Percentiles rank a stretch among this genome's conserved stretches.
Conservation (phyloP, 2,797 vertebrate species). For the Phalloptychus januarius region DNA sequence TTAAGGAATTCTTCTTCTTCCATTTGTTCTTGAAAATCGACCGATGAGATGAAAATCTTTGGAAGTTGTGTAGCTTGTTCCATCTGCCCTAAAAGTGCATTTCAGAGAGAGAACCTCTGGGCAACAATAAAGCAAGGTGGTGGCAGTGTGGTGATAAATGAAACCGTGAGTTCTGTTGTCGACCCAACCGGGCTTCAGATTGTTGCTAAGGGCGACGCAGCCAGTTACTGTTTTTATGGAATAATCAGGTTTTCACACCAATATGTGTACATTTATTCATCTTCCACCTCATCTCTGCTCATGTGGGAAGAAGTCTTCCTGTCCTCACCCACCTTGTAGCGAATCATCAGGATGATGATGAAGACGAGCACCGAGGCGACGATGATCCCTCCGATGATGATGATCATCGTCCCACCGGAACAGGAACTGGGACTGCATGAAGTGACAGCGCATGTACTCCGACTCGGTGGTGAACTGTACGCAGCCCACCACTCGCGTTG, state of each 20-base stretch:
- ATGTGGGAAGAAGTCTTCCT: background rate
- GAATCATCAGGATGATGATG: slow-evolving; percentile 99
- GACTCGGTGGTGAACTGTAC: slow-evolving; percentile 96
- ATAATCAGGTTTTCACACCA: background rate
- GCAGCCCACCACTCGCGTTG: slow-evolving; percentile 95
- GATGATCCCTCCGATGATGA: slow-evolving; percentile 98
- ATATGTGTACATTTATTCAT: background rate
- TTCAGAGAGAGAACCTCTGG: too few species aligned
- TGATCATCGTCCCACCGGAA: slow-evolving; percentile 99
- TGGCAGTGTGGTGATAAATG: too few species aligned
- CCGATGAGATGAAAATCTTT: too few species aligned
- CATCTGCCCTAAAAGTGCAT: too few species aligned
- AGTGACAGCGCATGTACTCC: slow-evolving; percentile 96
- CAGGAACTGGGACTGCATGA: slow-evolving; percentile 99
- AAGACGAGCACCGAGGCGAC: slow-evolving; percentile 97
- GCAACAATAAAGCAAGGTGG: too few species aligned
- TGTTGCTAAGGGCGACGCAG: too few species aligned
- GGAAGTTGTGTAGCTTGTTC: too few species aligned
- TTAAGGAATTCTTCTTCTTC: too few species aligned
- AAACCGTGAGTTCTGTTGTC: too few species aligned
- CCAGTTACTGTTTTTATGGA: too few species aligned
- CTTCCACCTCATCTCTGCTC: background rate
- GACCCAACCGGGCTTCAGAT: too few species aligned
- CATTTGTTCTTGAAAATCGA: too few species aligned
- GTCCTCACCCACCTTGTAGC: slow-evolving; percentile 88